These are phyloP conservation scores for Aurelia sp. DNA, from an alignment of 30 jellyfish, hydroid and myxozoan genomes.

Conservation along the genomic window DNA sequence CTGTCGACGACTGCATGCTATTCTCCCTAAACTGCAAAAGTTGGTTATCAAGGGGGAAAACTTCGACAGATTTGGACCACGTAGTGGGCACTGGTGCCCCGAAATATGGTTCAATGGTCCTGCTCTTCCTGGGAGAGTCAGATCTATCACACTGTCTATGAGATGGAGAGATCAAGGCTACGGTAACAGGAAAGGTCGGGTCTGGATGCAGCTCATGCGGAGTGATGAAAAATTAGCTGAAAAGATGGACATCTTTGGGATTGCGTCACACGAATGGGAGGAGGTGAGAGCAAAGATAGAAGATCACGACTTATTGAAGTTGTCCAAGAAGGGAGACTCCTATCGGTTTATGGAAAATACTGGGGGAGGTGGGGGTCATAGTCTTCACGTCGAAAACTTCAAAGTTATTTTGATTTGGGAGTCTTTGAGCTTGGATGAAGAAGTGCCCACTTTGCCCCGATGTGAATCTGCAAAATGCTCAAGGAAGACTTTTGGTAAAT, in stretches of 20 bases:
- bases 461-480: no score
- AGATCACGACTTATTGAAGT: neutral
- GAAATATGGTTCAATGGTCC: conserved; percentile 5
- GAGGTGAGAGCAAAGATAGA: neutral
- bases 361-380: conserved; percentile 12
- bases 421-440: no score
- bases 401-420: no score
- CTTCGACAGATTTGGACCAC: no score
- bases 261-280: neutral
- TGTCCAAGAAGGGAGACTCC: neutral
- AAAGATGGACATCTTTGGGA: neutral
- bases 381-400: neutral
- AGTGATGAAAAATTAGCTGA: neutral
- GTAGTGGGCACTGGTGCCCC: conserved; percentile 1
- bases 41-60: no score
- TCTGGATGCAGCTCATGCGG: neutral
- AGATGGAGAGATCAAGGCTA: conserved; percentile 1
- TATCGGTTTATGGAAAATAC: neutral
- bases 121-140: neutral
- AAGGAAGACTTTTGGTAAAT: no score
- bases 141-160: neutral
- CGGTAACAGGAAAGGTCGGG: neutral
- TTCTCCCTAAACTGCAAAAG: no score
- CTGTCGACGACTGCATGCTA: no score
- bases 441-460: no score